phyloP scores from a whole-genome alignment of 2,113 vertebrate genomes.

The Ciconia stormi region DNA sequence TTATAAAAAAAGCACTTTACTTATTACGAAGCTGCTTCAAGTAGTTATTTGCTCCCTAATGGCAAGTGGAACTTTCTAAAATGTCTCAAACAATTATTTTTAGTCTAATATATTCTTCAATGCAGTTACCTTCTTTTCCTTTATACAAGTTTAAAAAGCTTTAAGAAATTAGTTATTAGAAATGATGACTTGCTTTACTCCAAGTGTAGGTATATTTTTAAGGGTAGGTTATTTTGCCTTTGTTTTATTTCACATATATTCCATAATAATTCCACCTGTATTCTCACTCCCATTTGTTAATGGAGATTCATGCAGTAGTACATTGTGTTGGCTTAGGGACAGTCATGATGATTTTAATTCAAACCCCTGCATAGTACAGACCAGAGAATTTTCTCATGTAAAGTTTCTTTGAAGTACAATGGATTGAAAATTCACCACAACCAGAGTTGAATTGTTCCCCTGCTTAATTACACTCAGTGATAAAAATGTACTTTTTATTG shows the following conservation, averaged over 20 bases:
- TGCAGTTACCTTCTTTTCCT: not conserved
- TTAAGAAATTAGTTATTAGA: not conserved
- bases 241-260: not conserved
- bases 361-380: not conserved
- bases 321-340: not conserved
- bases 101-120: not conserved
- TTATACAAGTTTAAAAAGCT: not conserved
- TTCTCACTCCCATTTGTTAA: not conserved
- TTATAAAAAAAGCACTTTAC: not conserved
- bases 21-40: not conserved
- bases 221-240: not conserved
- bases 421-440: not conserved
- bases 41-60: not conserved
- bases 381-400: not conserved
- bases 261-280: not conserved
- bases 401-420: not conserved
- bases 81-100: not conserved
- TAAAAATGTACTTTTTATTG: not conserved
- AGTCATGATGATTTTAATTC: not conserved
- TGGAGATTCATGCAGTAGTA: not conserved
- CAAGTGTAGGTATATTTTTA: not conserved
- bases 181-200: not conserved
- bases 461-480: not conserved
- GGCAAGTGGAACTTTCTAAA: not conserved
- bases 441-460: not conserved